These are phyloP conservation scores for Leptosomus discolor DNA, from an alignment of 2,113 vertebrate species.

Conservation along the genomic window DNA sequence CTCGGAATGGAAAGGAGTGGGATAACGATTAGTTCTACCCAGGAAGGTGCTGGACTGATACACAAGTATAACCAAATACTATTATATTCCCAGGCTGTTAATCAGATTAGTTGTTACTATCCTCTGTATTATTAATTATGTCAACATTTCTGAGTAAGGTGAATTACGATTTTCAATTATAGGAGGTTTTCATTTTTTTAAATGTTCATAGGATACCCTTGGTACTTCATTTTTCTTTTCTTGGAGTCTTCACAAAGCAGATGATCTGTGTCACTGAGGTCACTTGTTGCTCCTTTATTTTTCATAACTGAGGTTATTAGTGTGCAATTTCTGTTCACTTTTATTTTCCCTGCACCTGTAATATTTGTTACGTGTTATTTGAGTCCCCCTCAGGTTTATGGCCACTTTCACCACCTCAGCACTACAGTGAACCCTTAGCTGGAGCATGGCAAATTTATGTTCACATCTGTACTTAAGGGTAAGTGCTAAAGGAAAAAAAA, in stretches of 20 bases:
- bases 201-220: background rate
- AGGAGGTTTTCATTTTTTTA: background rate
- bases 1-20: background rate
- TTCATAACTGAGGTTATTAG: background rate
- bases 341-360: background rate
- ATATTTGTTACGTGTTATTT: background rate
- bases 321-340: background rate
- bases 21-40: background rate
- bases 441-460: too few relatives aligned
- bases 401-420: too few relatives aligned
- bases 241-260: background rate
- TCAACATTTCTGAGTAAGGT: background rate
- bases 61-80: background rate
- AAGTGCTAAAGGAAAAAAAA: too few relatives aligned
- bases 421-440: too few relatives aligned
- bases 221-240: background rate
- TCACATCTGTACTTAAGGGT: too few relatives aligned
- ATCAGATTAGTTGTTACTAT: background rate
- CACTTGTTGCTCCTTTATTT: background rate
- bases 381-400: too few relatives aligned
- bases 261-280: background rate
- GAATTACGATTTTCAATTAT: background rate
- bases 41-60: background rate
- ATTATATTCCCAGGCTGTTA: background rate
- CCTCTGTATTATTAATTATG: background rate